Percentiles rank a stretch among this genome's conserved stretches.
phyloP scores from a whole-genome alignment of 2,888 invertebrate species.

The Yponomeuta cagnagella region DNA sequence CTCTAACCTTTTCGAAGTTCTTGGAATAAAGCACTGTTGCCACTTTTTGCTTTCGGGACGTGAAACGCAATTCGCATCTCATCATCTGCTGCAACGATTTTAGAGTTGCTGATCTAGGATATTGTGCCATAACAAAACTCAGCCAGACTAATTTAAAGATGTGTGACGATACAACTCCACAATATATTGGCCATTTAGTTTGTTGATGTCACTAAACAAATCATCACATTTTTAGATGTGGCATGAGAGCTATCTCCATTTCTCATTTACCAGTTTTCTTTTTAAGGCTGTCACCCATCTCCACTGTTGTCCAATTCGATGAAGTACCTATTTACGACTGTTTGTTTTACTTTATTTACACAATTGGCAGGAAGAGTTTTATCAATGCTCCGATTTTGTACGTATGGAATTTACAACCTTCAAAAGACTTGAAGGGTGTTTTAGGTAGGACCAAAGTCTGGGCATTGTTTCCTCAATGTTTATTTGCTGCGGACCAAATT shows the following conservation, averaged over 20 bases:
- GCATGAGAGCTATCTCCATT: constrained; percentile 33
- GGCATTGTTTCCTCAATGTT: background rate
- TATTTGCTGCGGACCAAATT: background rate
- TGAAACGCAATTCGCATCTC: too few species aligned
- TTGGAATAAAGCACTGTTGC: too few species aligned
- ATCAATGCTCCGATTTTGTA: background rate
- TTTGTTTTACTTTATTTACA: constrained; percentile 31
- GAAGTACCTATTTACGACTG: constrained; percentile 10
- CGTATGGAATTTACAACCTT: background rate
- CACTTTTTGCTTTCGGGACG: too few species aligned
- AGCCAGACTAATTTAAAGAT: background rate
- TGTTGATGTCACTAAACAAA: background rate
- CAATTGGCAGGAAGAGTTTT: constrained; percentile 37
- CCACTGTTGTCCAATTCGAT: background rate
- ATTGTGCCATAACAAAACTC: background rate
- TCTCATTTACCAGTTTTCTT: constrained; percentile 24
- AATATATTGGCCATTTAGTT: background rate
- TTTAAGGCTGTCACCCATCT: constrained; percentile 15
- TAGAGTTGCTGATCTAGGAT: background rate
- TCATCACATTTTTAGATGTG: constrained; percentile 21
- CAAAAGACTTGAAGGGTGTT: background rate
- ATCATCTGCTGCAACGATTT: too few species aligned
- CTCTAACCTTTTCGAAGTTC: too few species aligned
- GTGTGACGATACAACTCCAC: constrained; percentile 9
- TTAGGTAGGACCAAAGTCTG: background rate